Evolutionary conservation across 1,140 invertebrate genomes (phyloP), one percentile per base, ranked within the genome.

Genomic region (Elymnias hypermnestra): DNA sequence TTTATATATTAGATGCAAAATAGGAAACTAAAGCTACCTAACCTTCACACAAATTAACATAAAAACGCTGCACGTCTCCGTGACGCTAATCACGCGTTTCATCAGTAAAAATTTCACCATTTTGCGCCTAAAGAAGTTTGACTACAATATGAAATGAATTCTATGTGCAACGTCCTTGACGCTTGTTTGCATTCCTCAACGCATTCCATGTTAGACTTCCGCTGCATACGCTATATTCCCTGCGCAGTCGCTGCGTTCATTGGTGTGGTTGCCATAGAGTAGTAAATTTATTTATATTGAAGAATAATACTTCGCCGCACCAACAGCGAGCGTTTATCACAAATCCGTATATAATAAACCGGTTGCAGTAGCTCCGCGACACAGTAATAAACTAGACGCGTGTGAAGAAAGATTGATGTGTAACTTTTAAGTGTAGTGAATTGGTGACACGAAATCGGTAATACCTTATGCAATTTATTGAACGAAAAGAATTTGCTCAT

Each of bases 341-440:
- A 15, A 14, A 33, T 33, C 29, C 13, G 29, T 33, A 33, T 33
- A 13, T 33, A 15, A 33, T 33, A 33, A 33, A 33, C 29, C 29
- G 29, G 29, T 33, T 15, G 3, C 29, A 33, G 29, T 33, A 10
- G 29, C 29, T 8, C 29, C 13, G 29, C 13, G 15, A 33, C 3
- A 35, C 46, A 49, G 46, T 49, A 31, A 14, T 25, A 41, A 41
- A 35, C 21, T 36, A 36, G 40, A 15, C 40, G 18, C 29, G 14
- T n/a, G 46, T 26, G 46, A 26, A 33, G n/a, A n/a, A n/a, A n/a
- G 21, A 49, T 49, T 49, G 38, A 41, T 39, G 46, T 49, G 29
- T 41, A 25, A 49, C 15, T 39, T 25, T 22, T n/a, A n/a, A 38
- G 19, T 21, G 10, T 17, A 15, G 19, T 18, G 33, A 19, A 31